Evolutionary conservation across 2,888 invertebrate species (phyloP).

Genomic region (Ichneumoninae sp.): DNA sequence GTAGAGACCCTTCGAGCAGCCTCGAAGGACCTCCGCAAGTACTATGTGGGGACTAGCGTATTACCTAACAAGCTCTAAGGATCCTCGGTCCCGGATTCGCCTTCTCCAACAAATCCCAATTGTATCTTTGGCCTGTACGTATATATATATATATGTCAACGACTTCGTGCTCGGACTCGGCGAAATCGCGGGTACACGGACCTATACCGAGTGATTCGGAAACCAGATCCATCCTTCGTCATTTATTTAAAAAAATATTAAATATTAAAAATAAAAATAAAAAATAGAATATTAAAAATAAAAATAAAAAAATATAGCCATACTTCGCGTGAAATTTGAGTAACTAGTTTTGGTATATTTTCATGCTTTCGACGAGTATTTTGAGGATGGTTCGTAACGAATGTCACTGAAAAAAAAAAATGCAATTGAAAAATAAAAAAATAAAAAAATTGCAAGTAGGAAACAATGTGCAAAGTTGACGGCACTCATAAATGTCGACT

Average conservation of each 20-base stretch:
- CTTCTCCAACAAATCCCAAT: constrained; percentile 29
- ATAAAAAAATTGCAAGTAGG: background rate
- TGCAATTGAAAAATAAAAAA: background rate
- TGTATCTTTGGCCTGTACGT: constrained; percentile 11
- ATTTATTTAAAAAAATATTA: no score
- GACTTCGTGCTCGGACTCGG: constrained; percentile 19
- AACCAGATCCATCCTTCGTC: background rate
- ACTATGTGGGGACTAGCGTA: constrained; percentile 34
- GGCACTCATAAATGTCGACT: background rate
- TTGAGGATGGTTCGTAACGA: background rate
- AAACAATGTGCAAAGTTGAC: background rate
- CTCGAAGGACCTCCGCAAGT: constrained; percentile 37
- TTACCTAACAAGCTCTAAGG: constrained; percentile 59
- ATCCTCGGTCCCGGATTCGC: constrained; percentile 34
- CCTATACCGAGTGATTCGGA: constrained; percentile 22
- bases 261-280: background rate
- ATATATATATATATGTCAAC: constrained; percentile 10
- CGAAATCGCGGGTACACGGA: constrained; percentile 17
- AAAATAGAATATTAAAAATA: background rate
- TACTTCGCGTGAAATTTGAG: background rate
- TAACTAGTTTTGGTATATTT: background rate
- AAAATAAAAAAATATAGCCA: background rate
- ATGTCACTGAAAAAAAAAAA: background rate
- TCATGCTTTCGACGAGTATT: background rate
- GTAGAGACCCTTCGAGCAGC: constrained; percentile 40